phyloP scores from a whole-genome alignment of 2,113 vertebrate species.

The Solea senegalensis region DNA sequence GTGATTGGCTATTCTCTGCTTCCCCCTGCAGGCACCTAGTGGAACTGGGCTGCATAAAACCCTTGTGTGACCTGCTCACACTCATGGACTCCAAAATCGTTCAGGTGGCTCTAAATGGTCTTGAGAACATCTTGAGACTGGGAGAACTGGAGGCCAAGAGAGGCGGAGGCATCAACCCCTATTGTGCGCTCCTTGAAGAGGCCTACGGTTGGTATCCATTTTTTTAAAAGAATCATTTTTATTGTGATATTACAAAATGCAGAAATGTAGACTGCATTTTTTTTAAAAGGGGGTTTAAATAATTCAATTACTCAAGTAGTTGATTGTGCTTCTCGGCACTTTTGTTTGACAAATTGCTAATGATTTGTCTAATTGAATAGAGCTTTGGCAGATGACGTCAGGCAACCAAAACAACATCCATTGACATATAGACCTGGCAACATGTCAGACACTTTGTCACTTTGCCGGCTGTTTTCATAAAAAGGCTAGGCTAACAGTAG shows the following conservation, averaged over 20 bases:
- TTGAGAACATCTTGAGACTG: conserved; percentile 95
- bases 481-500: neutral
- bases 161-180: conserved; percentile 94
- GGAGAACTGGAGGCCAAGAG: conserved; percentile 96
- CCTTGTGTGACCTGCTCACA: conserved; percentile 96
- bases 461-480: too few species aligned
- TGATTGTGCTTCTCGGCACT: too few species aligned
- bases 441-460: too few species aligned
- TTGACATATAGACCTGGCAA: too few species aligned
- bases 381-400: too few species aligned
- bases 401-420: too few species aligned
- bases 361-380: too few species aligned
- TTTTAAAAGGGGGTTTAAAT: too few species aligned
- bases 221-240: neutral
- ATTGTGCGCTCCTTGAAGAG: conserved; percentile 96
- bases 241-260: too few species aligned
- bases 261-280: too few species aligned
- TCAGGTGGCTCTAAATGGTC: conserved; percentile 94
- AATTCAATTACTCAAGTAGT: too few species aligned
- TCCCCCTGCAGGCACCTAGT: conserved; percentile 89
- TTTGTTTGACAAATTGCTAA: neutral
- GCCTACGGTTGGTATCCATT: conserved; percentile 88
- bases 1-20: conserved; percentile 4
- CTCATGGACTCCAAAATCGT: conserved; percentile 99
- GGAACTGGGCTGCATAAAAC: conserved; percentile 96